phyloP scores from a whole-genome alignment of 1,140 invertebrate species.

The Ips nitidus region DNA sequence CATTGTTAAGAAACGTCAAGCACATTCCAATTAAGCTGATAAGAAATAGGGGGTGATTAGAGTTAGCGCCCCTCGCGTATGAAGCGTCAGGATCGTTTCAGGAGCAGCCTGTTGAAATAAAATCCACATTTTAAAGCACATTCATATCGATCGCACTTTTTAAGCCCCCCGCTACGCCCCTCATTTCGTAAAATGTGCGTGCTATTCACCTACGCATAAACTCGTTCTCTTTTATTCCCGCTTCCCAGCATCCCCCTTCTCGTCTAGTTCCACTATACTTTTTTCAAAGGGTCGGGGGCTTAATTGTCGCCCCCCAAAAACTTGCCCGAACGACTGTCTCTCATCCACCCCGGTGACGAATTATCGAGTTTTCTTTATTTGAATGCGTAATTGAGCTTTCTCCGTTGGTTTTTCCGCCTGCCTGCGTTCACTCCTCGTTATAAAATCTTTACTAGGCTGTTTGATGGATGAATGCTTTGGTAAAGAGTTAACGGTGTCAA shows the following conservation, averaged over 20 bases:
- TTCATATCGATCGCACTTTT: constrained; percentile 51
- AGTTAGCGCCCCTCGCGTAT: constrained; percentile 3
- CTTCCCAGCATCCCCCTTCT: constrained; percentile 13
- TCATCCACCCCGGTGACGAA: constrained; percentile 7
- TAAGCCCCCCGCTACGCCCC: constrained; percentile 40
- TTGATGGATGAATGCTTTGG: too few species aligned
- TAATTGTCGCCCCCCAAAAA: constrained; percentile 32
- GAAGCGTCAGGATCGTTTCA: constrained; percentile 25
- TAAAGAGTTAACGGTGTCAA: too few species aligned
- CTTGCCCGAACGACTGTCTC: constrained; percentile 34
- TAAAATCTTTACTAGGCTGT: too few species aligned
- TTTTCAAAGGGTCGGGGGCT: constrained; percentile 27
- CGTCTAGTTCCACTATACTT: constrained; percentile 38
- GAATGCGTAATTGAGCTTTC: constrained; percentile 12
- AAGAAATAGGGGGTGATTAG: neutral
- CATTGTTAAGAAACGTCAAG: too few species aligned
- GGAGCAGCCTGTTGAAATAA: constrained; percentile 47
- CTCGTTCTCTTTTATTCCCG: constrained; percentile 26
- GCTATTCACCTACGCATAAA: constrained; percentile 42
- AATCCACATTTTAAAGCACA: constrained; percentile 52
- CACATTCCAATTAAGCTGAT: neutral
- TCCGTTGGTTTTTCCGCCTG: neutral
- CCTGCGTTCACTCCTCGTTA: too few species aligned
- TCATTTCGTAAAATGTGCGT: constrained; percentile 43
- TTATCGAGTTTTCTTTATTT: constrained; percentile 17